phyloP scores from a whole-genome alignment of 2,888 invertebrate genomes.

The Machimus atricapillus region DNA sequence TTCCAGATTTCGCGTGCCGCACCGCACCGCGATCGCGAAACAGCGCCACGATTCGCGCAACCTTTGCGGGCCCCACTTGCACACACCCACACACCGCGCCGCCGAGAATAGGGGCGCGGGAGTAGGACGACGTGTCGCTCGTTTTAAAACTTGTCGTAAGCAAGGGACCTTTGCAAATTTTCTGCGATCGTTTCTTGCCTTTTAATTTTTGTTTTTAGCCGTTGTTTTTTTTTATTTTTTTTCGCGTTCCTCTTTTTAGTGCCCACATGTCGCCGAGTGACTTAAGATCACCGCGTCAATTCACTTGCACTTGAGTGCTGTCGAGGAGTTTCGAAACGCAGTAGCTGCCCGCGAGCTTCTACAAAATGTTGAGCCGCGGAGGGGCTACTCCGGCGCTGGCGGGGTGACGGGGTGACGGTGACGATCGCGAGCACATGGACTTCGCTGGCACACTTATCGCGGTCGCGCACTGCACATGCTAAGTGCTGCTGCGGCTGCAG shows the following conservation, averaged over 20 bases:
- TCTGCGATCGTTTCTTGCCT: background rate
- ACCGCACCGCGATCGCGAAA: background rate
- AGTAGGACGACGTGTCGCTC: background rate
- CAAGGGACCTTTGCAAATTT: constrained; percentile 36
- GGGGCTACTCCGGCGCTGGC: background rate
- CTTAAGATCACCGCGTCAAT: constrained; percentile 16
- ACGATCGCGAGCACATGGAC: background rate
- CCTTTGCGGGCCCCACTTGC: constrained; percentile 3
- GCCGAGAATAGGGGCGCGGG: background rate
- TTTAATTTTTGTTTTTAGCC: background rate
- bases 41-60: background rate
- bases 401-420: too few relatives aligned
- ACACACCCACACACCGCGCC: background rate
- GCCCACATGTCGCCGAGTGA: constrained; percentile 16
- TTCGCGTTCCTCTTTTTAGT: background rate
- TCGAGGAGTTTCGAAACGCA: constrained; percentile 2
- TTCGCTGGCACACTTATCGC: constrained; percentile 7
- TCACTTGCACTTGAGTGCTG: constrained; percentile 26
- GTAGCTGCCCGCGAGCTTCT: background rate
- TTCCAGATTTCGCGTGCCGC: background rate
- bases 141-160: constrained; percentile 5
- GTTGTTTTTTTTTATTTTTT: background rate
- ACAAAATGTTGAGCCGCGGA: background rate
- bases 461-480: background rate
- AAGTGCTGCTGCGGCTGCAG: background rate